These are phyloP conservation scores for Euphonia xanthogaster DNA, from an alignment of 2,797 vertebrate species.

Conservation along the genomic window DNA sequence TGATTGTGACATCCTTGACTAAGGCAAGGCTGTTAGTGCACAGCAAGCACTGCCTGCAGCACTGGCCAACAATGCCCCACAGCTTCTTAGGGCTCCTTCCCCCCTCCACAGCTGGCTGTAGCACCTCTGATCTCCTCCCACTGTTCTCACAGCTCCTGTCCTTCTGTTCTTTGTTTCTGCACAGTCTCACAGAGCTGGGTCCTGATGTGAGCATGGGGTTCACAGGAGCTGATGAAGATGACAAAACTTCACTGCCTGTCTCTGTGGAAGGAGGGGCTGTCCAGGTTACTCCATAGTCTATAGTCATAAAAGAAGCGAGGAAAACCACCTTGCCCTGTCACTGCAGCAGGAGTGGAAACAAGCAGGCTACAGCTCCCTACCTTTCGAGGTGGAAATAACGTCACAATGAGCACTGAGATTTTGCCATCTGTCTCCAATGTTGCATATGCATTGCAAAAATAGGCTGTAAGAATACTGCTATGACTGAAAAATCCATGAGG, in stretches of 20 bases:
- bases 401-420: conserved; percentile 39
- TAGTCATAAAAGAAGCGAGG: background rate
- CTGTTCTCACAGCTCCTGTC: background rate
- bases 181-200: background rate
- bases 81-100: background rate
- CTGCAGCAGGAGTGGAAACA: background rate
- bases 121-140: background rate
- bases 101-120: background rate
- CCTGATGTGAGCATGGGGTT: accelerated
- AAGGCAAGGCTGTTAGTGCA: background rate
- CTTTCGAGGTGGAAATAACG: background rate
- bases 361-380: background rate
- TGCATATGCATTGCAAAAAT: conserved; percentile 14
- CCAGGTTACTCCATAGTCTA: background rate
- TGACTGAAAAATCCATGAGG: background rate
- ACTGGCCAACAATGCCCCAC: background rate
- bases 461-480: background rate
- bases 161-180: background rate
- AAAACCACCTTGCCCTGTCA: background rate
- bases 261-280: background rate
- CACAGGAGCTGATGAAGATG: background rate
- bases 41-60: background rate
- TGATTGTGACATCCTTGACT: background rate
- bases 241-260: background rate
- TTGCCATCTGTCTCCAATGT: conserved; percentile 40